Evolutionary conservation across 2,113 vertebrate genomes (phyloP), one percentile per base, ranked within the genome.

Genomic region (Oenanthe oenanthe): DNA sequence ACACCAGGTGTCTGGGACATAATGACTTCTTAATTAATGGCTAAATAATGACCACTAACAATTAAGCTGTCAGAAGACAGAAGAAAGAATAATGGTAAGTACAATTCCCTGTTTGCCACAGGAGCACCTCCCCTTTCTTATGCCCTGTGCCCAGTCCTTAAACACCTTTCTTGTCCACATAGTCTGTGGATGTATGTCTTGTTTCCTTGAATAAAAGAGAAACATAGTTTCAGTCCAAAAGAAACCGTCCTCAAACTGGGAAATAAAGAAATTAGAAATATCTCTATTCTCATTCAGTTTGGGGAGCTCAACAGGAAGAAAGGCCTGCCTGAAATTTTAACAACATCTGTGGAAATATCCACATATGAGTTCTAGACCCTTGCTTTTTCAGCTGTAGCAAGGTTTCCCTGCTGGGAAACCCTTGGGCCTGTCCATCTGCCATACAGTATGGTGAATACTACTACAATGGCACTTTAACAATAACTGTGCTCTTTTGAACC

Each of bases 401-500:
- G 71, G 28, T 74, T 95, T 89, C 72, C 50, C 14, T 75, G 50
- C 50, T 85, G 87, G 74, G 85, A 88, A 93, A 70, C 57, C 65
- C 88, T 58, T 93, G 56, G 68, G 66, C 60, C 50, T 89, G 71
- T 88, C 85, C 68, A 61, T 93, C 92, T 95, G 83, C 58, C 2
- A 9, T 92, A 89, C 47, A 90, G 84, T 96, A 95, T 42, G 76
- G 89, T 86, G 56, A 94, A 88, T 53, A 42, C 68, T 47, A 77
- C 50, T 31, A 80, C 71, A 96, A 88, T 81, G 85, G 86, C 57
- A 95, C 76, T 92, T 92, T 76, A 79, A 88, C 92, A 92, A 96
- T 93, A 89, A 79, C 72, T 42, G 61, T 88, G 90, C 62, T 95
- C 83, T 96, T 93, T 96, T 95, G 87, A 95, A 89, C 88, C 76